A percentile compares a stretch with the other conserved stretches of the same genome.
Evolutionary conservation across 2,888 invertebrate species (phyloP).

Genomic region (Toxonevra muliebris): DNA sequence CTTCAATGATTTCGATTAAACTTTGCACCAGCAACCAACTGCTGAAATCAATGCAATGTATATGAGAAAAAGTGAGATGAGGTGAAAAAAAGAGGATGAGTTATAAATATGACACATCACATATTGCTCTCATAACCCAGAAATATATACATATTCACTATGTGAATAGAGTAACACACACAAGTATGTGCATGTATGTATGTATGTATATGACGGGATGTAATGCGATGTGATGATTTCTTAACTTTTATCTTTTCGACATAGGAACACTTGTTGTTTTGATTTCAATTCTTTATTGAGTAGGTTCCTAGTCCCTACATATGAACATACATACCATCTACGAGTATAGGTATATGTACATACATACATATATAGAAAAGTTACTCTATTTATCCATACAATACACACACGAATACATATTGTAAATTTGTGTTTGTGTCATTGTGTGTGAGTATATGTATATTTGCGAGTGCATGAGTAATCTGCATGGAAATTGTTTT

Average conservation of each 20-base stretch:
- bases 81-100: neutral
- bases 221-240: too few species aligned
- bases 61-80: neutral
- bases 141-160: too few species aligned
- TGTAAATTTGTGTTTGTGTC: neutral
- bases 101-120: neutral
- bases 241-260: too few species aligned
- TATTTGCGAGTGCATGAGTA: constrained; percentile 23
- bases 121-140: constrained; percentile 20
- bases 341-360: neutral
- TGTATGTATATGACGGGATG: too few species aligned
- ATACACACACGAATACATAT: neutral
- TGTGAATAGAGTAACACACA: neutral
- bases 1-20: constrained; percentile 59
- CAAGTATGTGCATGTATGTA: neutral
- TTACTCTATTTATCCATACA: constrained; percentile 16
- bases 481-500: constrained; percentile 57
- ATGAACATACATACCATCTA: neutral
- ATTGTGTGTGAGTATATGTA: constrained; percentile 4
- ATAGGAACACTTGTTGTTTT: too few species aligned
- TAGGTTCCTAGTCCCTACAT: too few species aligned
- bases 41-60: constrained; percentile 35
- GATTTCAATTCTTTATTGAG: too few species aligned
- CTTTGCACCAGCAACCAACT: constrained; percentile 38
- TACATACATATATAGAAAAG: constrained; percentile 15